A percentile compares a stretch with the other conserved stretches of the same genome.
Conservation (phyloP, 2,888 invertebrate genomes). For the Malacosoma neustria region DNA sequence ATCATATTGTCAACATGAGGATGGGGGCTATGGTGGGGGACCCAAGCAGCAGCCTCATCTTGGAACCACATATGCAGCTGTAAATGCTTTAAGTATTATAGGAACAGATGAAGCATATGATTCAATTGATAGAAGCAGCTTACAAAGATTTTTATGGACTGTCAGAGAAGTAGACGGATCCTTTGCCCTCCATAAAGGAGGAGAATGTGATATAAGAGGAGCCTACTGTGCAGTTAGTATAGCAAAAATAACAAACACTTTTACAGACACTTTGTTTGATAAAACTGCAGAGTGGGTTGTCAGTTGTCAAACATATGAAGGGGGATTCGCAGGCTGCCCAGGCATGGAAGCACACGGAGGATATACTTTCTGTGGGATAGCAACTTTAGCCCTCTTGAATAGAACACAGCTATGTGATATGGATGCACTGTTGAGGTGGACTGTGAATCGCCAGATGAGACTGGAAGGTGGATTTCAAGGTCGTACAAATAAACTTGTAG, state of each 20-base stretch:
- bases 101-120: conserved; percentile 90
- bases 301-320: conserved; percentile 98
- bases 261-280: conserved; percentile 84
- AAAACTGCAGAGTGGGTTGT: conserved; percentile 94
- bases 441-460: conserved; percentile 91
- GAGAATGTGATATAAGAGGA: conserved; percentile 95
- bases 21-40: conserved; percentile 96
- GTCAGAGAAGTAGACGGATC: conserved; percentile 90
- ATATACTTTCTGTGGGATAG: conserved; percentile 98
- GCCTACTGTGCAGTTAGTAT: conserved; percentile 97
- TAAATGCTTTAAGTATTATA: conserved; percentile 93
- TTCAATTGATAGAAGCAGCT: conserved; percentile 85
- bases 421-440: conserved; percentile 88
- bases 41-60: conserved; percentile 94
- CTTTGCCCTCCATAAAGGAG: conserved; percentile 92
- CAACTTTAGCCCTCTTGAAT: conserved; percentile 88
- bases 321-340: conserved; percentile 92
- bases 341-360: conserved; percentile 99
- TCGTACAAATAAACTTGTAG: conserved; percentile 97
- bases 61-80: conserved; percentile 97
- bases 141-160: conserved; percentile 85
- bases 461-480: conserved; percentile 98
- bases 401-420: conserved; percentile 84
- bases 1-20: conserved; percentile 80
- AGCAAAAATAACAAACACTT: conserved; percentile 89